phyloP scores from a whole-genome alignment of 2,113 vertebrate genomes.

The Myrmecobius fasciatus region DNA sequence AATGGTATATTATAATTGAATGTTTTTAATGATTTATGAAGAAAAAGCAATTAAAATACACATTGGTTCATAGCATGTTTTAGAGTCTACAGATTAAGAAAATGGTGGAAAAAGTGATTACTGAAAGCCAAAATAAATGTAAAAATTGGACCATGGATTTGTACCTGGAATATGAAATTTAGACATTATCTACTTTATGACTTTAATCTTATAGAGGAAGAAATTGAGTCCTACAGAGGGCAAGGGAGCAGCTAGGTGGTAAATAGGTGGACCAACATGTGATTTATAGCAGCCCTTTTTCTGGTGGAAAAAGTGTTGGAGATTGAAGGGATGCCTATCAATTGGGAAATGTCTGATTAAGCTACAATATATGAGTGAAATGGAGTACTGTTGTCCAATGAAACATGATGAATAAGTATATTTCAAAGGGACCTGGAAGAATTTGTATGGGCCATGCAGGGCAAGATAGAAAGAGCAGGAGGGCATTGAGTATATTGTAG shows the following conservation, averaged over 20 bases:
- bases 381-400: no score
- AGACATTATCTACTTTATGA: not conserved
- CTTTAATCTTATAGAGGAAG: not conserved
- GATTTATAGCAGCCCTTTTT: no score
- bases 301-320: no score
- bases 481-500: no score
- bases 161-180: not conserved
- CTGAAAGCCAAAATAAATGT: not conserved
- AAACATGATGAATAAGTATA: no score
- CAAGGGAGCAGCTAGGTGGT: not conserved
- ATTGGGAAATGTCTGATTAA: no score
- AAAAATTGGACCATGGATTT: not conserved
- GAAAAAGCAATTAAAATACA: not conserved
- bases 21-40: not conserved
- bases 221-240: not conserved
- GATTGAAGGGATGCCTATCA: no score
- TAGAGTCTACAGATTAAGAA: not conserved
- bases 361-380: no score
- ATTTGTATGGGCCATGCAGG: no score
- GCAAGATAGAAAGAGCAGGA: no score
- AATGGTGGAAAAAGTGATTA: not conserved
- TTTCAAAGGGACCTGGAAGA: no score
- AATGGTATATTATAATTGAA: not conserved
- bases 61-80: not conserved
- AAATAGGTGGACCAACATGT: not conserved